Evolutionary conservation across 2,797 vertebrate genomes (phyloP).

Genomic region (Pristis pectinata): DNA sequence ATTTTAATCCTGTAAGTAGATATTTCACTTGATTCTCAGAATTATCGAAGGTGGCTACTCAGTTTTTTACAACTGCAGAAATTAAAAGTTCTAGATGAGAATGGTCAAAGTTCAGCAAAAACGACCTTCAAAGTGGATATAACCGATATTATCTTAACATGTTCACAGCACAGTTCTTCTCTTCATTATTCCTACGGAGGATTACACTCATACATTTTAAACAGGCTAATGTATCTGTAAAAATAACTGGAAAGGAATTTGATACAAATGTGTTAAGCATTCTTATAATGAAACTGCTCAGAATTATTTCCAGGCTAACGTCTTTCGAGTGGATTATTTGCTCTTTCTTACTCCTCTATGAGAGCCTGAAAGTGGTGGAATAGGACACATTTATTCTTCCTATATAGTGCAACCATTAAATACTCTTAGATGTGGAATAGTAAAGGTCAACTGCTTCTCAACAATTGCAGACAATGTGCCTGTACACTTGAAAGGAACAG

Average conservation of each 20-base stretch:
- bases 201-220: background rate
- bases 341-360: too few species aligned
- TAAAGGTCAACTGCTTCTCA: constrained; percentile 8
- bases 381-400: background rate
- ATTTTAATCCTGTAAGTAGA: background rate
- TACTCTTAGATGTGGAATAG: constrained; percentile 4
- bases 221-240: background rate
- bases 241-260: background rate
- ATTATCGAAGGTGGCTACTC: background rate
- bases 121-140: background rate
- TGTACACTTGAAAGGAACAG: constrained; percentile 16
- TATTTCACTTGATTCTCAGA: background rate
- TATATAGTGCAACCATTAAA: background rate
- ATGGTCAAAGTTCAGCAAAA: constrained; percentile 5
- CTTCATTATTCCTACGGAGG: background rate
- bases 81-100: background rate
- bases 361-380: background rate
- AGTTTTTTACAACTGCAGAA: background rate
- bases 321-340: background rate
- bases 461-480: background rate
- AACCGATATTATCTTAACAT: constrained; percentile 10
- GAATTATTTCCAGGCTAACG: background rate
- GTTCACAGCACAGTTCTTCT: background rate
- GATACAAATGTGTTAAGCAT: background rate
- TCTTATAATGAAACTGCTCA: background rate